Evolutionary conservation across 1,140 invertebrate genomes (phyloP).

Genomic region (Papilio polytes): DNA sequence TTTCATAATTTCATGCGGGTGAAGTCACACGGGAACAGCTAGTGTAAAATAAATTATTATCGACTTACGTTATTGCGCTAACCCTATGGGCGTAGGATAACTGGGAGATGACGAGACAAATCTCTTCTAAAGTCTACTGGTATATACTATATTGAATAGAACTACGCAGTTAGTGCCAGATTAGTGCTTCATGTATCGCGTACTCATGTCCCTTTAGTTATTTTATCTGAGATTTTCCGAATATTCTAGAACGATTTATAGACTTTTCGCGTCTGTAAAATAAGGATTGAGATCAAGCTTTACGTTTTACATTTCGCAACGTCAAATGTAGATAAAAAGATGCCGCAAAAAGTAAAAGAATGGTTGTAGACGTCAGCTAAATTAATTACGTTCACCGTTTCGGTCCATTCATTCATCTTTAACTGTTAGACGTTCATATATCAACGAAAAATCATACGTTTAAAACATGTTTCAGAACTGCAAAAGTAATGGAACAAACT

Average conservation of each 20-base stretch:
- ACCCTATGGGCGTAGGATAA: no score
- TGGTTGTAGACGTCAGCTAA: conserved; percentile 1
- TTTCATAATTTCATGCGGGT: no score
- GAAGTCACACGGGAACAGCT: no score
- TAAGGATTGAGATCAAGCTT: not conserved
- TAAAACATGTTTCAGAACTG: no score
- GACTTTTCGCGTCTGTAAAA: not conserved
- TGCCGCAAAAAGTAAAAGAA: not conserved
- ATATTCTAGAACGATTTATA: not conserved
- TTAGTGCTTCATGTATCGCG: not conserved
- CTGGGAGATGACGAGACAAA: no score
- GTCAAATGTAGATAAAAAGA: not conserved
- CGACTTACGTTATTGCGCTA: no score
- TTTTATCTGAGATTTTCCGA: not conserved
- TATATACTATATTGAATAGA: no score
- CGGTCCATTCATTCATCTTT: not conserved
- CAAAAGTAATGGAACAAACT: no score
- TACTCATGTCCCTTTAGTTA: not conserved
- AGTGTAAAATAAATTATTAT: no score
- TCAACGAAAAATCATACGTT: not conserved
- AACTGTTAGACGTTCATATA: not conserved
- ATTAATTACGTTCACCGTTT: not conserved
- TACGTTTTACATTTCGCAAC: not conserved
- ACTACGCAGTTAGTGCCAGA: not conserved
- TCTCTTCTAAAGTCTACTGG: no score